A percentile compares a stretch with the other conserved stretches of the same genome.
phyloP scores from a whole-genome alignment of 2,113 vertebrate species.

The Neogobius melanostomus region DNA sequence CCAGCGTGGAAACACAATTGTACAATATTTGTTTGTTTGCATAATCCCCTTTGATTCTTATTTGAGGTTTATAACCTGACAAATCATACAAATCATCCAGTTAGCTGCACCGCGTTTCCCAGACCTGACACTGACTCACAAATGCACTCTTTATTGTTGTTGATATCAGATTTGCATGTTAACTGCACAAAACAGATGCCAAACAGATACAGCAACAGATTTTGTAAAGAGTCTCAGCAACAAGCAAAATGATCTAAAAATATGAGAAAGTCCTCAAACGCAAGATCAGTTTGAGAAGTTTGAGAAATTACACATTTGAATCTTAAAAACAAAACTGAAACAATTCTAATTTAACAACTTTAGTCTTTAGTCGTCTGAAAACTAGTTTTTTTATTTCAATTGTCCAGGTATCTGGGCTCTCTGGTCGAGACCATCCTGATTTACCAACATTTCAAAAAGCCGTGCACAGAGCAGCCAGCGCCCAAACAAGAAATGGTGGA shows the following conservation, averaged over 20 bases:
- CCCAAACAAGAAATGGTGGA: conserved; percentile 92
- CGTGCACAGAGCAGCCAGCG: conserved; percentile 80
- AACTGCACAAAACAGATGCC: no score
- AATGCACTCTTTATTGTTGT: neutral
- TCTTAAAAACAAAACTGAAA: no score
- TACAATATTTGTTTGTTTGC: conserved; percentile 13
- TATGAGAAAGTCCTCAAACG: no score
- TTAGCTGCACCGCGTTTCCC: conserved; percentile 2
- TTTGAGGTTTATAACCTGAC: conserved; percentile 3
- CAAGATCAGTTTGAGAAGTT: no score
- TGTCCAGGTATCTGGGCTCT: conserved; percentile 89
- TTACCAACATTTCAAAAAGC: conserved; percentile 93
- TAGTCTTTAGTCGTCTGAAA: neutral
- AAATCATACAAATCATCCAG: conserved; percentile 9
- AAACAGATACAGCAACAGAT: no score
- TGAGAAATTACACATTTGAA: no score
- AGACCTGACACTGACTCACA: neutral
- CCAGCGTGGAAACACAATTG: conserved; percentile 26
- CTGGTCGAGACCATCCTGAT: conserved; percentile 95
- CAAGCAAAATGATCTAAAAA: no score
- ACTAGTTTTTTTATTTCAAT: neutral
- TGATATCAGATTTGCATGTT: neutral
- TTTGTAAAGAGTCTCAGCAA: no score
- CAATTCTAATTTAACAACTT: no score
- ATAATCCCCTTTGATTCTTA: neutral